Base-by-base conservation (phyloP, 2,113 vertebrate species). In the sheep (Ovis aries) region DNA sequence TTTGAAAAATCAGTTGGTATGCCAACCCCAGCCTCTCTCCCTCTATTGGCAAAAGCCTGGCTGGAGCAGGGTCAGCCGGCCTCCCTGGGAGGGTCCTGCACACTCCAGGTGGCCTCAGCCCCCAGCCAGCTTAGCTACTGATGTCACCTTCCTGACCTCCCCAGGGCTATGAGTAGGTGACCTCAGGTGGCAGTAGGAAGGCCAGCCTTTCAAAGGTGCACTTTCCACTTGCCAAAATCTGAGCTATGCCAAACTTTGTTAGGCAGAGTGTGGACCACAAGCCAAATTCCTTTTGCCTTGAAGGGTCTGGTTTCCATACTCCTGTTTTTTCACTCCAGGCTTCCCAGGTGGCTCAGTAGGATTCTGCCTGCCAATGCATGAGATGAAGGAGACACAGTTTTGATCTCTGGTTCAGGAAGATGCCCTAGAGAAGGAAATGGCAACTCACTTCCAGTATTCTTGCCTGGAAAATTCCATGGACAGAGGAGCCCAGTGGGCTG, bases 261-360 rank as follows among this genome's bases (percentile, higher is more conserved):
- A 36, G 81, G 74, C 9, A 40, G 33, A 74, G 9, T 52, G 3
- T 0, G 0, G 14, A 48, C 14, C 2, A 8, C 4, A n/a, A 31
- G 36, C 53, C 0, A 15, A 59, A 33, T 3, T 23, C 14, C 84
- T 77, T 80, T 83, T 21, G 6, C 62, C 25, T 5, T 0, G 3
- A 71, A 53, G 29, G 13, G 1, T 74, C 71, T 52, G 57, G 71
- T 15, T 40, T 53, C 59, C 64, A 45, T 23, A 13, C 3, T 57
- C 74, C 10, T 4, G 0, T 60, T 71, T 95, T 29, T 17, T 33
- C 50, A 50, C 59, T 77, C 60, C n/a, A 1, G 5, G 21, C 40
- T 77, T 77, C 23, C 71, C 40, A 77, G 40, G 12, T 43, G 23
- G 40, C 23, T 77, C 40, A 40, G 23, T 43, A 25, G 23, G 40